A percentile compares a stretch with the other conserved stretches of the same genome.
Conservation (phyloP, 2,113 vertebrate genomes). For the Gracilinanus agilis region DNA sequence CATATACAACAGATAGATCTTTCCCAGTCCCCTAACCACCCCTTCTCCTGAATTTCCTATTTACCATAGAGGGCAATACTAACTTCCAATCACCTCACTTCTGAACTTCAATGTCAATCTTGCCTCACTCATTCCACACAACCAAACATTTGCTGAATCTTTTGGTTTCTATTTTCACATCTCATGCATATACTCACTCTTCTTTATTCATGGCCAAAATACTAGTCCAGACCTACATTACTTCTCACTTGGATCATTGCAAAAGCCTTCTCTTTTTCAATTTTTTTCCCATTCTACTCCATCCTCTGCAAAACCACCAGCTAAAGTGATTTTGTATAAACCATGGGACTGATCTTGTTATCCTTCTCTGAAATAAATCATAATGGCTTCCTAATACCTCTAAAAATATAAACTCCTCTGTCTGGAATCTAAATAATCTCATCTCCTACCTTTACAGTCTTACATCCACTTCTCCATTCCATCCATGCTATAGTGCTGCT, state of each 20-base stretch:
- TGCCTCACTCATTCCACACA: background rate
- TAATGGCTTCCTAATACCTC: background rate
- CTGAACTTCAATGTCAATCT: background rate
- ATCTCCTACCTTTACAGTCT: background rate
- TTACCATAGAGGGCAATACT: background rate
- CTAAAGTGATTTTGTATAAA: background rate
- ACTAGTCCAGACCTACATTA: background rate
- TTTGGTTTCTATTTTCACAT: background rate
- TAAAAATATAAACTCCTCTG: background rate
- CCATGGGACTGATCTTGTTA: background rate
- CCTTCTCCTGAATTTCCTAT: background rate
- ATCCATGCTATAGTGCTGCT: background rate
- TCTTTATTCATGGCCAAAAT: background rate
- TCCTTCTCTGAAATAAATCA: background rate
- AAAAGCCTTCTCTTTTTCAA: background rate
- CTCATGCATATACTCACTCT: background rate
- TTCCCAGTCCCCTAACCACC: background rate
- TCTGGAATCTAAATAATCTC: background rate
- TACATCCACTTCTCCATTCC: background rate
- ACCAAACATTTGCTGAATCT: background rate
- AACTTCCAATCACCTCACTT: background rate
- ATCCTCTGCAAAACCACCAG: background rate
- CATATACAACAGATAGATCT: background rate
- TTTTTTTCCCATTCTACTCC: background rate
- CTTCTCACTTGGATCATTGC: background rate